Conservation (phyloP, 2,888 invertebrate species). For the Pristionchus mayeri region DNA sequence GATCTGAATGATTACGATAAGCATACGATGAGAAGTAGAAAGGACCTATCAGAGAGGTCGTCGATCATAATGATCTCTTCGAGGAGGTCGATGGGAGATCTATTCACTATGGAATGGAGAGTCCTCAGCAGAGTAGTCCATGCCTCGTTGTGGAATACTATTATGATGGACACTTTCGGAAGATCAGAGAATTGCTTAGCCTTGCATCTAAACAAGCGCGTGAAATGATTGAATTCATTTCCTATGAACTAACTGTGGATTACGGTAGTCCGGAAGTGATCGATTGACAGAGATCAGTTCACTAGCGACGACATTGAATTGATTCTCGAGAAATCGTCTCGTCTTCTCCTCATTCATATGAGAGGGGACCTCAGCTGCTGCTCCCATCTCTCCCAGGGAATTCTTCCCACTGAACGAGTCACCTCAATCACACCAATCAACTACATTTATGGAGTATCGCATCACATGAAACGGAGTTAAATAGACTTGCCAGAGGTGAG, state of each 20-base stretch:
- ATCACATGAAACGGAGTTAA: not conserved
- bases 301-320: conserved; percentile 84
- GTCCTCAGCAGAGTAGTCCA: conserved; percentile 92
- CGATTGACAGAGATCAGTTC: conserved; percentile 97
- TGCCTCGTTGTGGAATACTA: conserved; percentile 99
- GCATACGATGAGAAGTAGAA: not conserved
- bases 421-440: conserved; percentile 48
- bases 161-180: conserved; percentile 94
- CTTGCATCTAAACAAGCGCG: conserved; percentile 37
- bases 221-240: not conserved
- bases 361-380: conserved; percentile 68
- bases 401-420: conserved; percentile 58
- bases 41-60: conserved; percentile 69
- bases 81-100: conserved; percentile 71
- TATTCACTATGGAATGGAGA: conserved; percentile 75
- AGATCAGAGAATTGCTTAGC: conserved; percentile 77
- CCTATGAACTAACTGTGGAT: conserved; percentile 49
- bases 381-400: conserved; percentile 71
- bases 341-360: conserved; percentile 65
- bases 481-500: not conserved
- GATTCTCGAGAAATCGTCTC: conserved; percentile 82
- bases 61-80: conserved; percentile 76
- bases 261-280: conserved; percentile 91
- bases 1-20: conserved; percentile 58
- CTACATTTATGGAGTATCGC: not conserved